Percentiles rank a stretch among this genome's conserved stretches.
phyloP scores from a whole-genome alignment of 1,140 invertebrate species.

The Bombus sibiricus region DNA sequence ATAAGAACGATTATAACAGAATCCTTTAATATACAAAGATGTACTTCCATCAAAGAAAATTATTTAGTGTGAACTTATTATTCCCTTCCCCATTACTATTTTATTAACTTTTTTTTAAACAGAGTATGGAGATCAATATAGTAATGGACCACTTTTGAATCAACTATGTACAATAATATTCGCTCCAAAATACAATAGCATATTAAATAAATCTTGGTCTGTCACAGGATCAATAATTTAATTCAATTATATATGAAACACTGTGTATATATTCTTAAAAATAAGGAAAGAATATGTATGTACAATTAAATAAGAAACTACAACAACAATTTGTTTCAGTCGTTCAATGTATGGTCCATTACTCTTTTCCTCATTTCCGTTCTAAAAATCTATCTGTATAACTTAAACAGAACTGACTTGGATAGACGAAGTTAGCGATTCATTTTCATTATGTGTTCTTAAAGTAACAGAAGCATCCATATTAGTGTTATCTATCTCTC shows the following conservation, averaged over 20 bases:
- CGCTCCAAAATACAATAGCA: conserved; percentile 17
- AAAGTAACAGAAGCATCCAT: conserved; percentile 73
- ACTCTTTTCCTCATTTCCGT: conserved; percentile 40
- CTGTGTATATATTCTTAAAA: conserved; percentile 36
- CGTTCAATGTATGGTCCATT: conserved; percentile 42
- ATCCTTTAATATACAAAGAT: not conserved
- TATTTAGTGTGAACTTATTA: conserved; percentile 57
- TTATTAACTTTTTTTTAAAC: conserved; percentile 23
- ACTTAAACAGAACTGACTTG: conserved; percentile 79
- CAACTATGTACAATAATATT: conserved; percentile 31
- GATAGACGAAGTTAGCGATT: conserved; percentile 73
- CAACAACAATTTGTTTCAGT: conserved; percentile 29
- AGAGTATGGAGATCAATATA: conserved; percentile 54
- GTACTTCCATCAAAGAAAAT: conserved; percentile 12
- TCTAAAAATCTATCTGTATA: conserved; percentile 27
- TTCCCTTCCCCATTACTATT: conserved; percentile 59
- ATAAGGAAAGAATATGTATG: conserved; percentile 46
- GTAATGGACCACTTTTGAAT: conserved; percentile 52
- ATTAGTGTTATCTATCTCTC: conserved; percentile 70
- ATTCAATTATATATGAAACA: conserved; percentile 27
- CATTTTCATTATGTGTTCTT: conserved; percentile 73
- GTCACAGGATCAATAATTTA: conserved; percentile 8
- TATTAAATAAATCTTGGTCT: not conserved
- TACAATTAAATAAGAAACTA: conserved; percentile 17
- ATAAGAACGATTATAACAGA: conserved; percentile 14